Percentiles rank a stretch among this genome's conserved stretches.
phyloP scores from a whole-genome alignment of 2,888 invertebrate genomes.

The Idaea aversata region DNA sequence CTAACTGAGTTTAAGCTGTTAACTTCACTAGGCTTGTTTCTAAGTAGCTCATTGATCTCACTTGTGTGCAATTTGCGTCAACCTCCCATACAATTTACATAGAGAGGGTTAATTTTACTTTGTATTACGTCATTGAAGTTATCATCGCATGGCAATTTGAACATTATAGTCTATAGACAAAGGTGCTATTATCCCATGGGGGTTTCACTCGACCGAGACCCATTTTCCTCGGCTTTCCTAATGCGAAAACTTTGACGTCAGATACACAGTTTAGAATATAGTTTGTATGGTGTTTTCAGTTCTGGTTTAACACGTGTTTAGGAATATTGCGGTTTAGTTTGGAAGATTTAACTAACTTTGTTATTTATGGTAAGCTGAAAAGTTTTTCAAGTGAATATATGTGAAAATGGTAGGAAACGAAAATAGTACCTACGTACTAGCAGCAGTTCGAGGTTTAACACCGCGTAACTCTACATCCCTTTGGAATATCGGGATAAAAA shows the following conservation, averaged over 20 bases:
- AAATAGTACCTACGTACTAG: not conserved
- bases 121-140: conserved; percentile 40
- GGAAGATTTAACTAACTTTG: conserved; percentile 7
- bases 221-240: conserved; percentile 55
- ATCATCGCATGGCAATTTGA: conserved; percentile 42
- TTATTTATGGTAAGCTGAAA: not conserved
- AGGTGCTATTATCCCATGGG: conserved; percentile 40
- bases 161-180: conserved; percentile 30
- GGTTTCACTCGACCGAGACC: conserved; percentile 61
- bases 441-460: too few relatives aligned
- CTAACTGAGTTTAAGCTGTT: not conserved
- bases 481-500: too few relatives aligned
- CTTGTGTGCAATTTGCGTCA: conserved; percentile 38
- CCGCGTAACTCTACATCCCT: too few relatives aligned
- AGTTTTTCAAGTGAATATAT: not conserved
- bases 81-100: conserved; percentile 41
- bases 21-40: conserved; percentile 22
- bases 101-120: conserved; percentile 51
- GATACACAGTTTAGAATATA: conserved; percentile 40
- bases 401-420: not conserved
- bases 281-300: conserved; percentile 28
- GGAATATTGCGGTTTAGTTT: conserved; percentile 21
- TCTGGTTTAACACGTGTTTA: conserved; percentile 26
- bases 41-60: conserved; percentile 5
- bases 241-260: conserved; percentile 75